phyloP scores from a whole-genome alignment of 2,113 vertebrate species.

The Malurus elegans region DNA sequence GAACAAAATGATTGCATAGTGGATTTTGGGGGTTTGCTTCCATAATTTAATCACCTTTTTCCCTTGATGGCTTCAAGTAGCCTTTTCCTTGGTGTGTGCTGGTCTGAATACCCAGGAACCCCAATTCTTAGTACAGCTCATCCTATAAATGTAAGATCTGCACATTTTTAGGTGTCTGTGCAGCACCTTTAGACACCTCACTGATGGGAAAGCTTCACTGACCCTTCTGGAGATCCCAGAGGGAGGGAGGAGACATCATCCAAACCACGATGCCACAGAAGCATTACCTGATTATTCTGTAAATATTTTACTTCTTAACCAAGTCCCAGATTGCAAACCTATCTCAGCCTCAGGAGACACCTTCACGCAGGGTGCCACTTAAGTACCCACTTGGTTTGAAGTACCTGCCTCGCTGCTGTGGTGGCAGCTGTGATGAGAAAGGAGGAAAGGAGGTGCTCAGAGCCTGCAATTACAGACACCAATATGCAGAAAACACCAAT shows the following conservation, averaged over 20 bases:
- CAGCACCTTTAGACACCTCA: background rate
- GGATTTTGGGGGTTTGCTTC: background rate
- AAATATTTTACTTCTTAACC: background rate
- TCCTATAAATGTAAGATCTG: background rate
- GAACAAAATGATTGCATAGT: background rate
- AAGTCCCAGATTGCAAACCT: background rate
- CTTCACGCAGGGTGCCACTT: background rate
- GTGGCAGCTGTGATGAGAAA: background rate
- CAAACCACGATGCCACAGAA: background rate
- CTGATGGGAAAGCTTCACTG: background rate
- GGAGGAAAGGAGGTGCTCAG: background rate
- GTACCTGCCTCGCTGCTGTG: background rate
- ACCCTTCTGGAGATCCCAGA: background rate
- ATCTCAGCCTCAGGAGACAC: background rate
- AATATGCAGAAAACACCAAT: background rate
- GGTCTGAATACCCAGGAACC: background rate
- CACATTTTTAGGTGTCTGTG: background rate
- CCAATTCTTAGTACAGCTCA: background rate
- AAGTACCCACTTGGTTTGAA: background rate
- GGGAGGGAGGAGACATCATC: background rate
- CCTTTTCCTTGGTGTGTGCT: background rate
- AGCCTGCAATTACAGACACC: background rate
- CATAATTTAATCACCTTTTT: background rate
- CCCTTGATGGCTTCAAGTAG: background rate
- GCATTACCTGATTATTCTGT: background rate